Base-by-base conservation (phyloP, 2,888 invertebrate genomes). In the Dicycla oo region DNA sequence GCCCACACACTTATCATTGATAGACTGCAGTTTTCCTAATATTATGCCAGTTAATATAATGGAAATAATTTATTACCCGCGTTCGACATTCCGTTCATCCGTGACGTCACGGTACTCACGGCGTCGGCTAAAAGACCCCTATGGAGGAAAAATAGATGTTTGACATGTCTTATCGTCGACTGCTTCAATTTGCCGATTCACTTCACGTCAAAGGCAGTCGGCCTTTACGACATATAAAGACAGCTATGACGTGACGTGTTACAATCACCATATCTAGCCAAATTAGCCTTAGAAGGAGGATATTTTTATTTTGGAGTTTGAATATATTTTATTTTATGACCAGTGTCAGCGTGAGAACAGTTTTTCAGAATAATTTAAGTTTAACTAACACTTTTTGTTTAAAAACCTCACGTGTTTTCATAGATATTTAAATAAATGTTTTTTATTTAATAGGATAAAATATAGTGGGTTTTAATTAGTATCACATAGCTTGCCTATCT, bases 181-280 rank as follows among this genome's bases (percentile, higher is more conserved):
- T 67, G 57, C 56, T 58, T 72, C 65, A 70, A 74, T 75, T 84
- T 79, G 62, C 65, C 56, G 47, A 83, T 83, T 83, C 78, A 73
- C 43, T 58, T 75, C 86, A 75, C 80, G 66, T 62, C n/a, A n/a
- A n/a, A n/a, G n/a, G n/a, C n/a, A n/a, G 45, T 73, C 60, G 56
- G 60, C n/a, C 67, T 79, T 62, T 72, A 77, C 70, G 54, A 69
- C 68, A 49, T 73, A 78, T 63, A 68, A 69, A 83, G 62, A 69
- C 23, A 43, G 20, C 67, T 71, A 30, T 70, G 62, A 56, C 71
- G 71, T 70, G n/a, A 49, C 38, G 69, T 69, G 71, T 54, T 61
- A 66, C 53, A 57, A 71, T 75, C 47, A 8, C 30, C 38, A 70
- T 66, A 64, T 71, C 58, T 75, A 73, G 71, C 75, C 61, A 60